Evolutionary conservation across 1,140 invertebrate genomes (phyloP), one percentile per base, ranked within the genome.

Genomic region (Cardiocondyla obscurior): DNA sequence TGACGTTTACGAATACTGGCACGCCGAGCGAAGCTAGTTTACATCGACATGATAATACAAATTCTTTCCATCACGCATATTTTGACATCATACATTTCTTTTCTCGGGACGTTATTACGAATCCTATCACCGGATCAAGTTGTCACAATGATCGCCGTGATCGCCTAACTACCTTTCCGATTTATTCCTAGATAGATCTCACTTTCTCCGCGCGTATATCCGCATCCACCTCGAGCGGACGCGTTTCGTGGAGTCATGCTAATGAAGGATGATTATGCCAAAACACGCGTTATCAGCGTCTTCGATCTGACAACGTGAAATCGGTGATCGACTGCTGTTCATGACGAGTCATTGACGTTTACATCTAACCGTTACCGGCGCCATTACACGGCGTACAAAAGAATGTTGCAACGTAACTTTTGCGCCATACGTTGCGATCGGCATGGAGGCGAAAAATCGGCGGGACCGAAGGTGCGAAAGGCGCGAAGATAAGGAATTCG

Each of bases 251-350:
- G 46, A 82, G 69, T 74, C 55, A 87, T 83, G 81, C 83, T 89
- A 90, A 90, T 90, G 88, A 90, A 84, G 72, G 67, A 81, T 76
- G 65, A 53, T 84, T 86, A 83, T 82, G 84, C 67, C 86, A 85
- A 85, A 89, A 90, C 60, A 64, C 64, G 70, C 62, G 33, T 44
- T 86, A 87, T 89, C 89, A 57, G 28, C 16, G 42, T 67, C 51
- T 79, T 42, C 55, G 82, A 89, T 89, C 86, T 84, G 83, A 81
- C 85, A 53, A 83, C 76, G 46, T 81, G 82, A 62, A 88, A 85
- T 84, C 79, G 85, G 83, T 87, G 84, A 81, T 85, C 85, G 53
- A 49, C 67, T 77, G 69, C 69, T 72, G 83, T 42, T 60, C 65
- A 69, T 79, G 74, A 79, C 74, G 74, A 79, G 49, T 55, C 62